Evolutionary conservation across 1,140 invertebrate genomes (phyloP), one percentile per base, ranked within the genome.

Genomic region (Drosophila yakuba): DNA sequence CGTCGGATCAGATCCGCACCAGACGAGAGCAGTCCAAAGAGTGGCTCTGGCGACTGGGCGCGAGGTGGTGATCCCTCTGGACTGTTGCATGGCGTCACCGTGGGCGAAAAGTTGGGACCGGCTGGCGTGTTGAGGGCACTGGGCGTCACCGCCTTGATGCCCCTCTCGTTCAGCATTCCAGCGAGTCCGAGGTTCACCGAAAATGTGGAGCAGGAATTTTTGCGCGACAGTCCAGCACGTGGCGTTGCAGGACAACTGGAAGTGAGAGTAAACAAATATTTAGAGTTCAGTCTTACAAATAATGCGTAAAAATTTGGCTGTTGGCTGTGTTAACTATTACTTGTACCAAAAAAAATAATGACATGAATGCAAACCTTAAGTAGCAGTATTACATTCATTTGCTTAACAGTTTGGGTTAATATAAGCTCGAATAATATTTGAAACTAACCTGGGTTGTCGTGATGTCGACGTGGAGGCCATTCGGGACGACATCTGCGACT

Each of bases 1-100:
- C 96, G 94, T 17, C 95, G 94, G 10, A 97, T 93, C 15, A 97
- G 94, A 79, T 96, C 96, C 6, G 96, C 96, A 10, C 97, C 96
- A 54, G 94, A 96, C 12, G 94, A 94, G 44, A 96, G 94, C 28
- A 96, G 85, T 14, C 95, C 94, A 63, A 96, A 94, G 3, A 95
- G 92, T 3, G 95, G 94, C 66, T 93, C 93, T 4, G 93, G 93
- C 23, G 96, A 94, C 69, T 93, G 92, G 63, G 94, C 92, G 78
- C 95, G 86, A 32, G 96, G 94, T 63, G 94, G 92, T 1, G 92
- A 92, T n/a, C 91, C 91, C 43, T 92, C 95, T 2, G 96, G 95
- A 93, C 95, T 97, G 72, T 97, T 97, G 76, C 96, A 96, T 3
- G 97, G 97, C 14, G 97, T 97, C 0, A 96, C 95, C 0, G 97